These are phyloP conservation scores for Diaprepes abbreviatus DNA, from an alignment of 2,888 invertebrate species.

Conservation along the genomic window DNA sequence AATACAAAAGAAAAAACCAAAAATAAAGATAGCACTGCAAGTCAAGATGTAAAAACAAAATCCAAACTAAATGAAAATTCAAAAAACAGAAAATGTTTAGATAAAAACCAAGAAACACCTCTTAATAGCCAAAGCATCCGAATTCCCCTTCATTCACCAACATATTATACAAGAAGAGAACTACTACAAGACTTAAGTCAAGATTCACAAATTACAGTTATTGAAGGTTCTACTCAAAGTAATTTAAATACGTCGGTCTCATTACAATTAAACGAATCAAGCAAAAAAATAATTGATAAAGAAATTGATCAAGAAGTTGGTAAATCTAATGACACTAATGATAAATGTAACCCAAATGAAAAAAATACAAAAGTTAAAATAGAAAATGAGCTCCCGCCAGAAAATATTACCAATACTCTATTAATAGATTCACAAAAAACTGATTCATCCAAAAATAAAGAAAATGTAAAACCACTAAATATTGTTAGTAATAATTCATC, in stretches of 20 bases:
- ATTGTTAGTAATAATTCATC: background rate
- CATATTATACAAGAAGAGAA: constrained; percentile 72
- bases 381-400: background rate
- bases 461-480: background rate
- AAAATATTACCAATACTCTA: background rate
- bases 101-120: constrained; percentile 72
- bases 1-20: constrained; percentile 69
- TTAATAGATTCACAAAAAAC: background rate
- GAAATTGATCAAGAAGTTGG: background rate
- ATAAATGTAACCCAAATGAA: background rate
- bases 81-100: constrained; percentile 53
- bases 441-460: background rate
- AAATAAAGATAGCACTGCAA: constrained; percentile 61
- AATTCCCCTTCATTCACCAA: constrained; percentile 83
- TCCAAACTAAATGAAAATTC: constrained; percentile 54
- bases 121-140: constrained; percentile 76
- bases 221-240: constrained; percentile 57
- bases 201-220: constrained; percentile 71
- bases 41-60: constrained; percentile 49
- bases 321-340: background rate
- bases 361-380: background rate
- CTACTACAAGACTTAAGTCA: constrained; percentile 64
- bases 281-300: background rate
- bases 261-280: background rate
- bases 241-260: background rate